These are phyloP conservation scores for Eudyptes chrysolophus DNA, from an alignment of 2,113 vertebrate genomes.

Conservation along the genomic window DNA sequence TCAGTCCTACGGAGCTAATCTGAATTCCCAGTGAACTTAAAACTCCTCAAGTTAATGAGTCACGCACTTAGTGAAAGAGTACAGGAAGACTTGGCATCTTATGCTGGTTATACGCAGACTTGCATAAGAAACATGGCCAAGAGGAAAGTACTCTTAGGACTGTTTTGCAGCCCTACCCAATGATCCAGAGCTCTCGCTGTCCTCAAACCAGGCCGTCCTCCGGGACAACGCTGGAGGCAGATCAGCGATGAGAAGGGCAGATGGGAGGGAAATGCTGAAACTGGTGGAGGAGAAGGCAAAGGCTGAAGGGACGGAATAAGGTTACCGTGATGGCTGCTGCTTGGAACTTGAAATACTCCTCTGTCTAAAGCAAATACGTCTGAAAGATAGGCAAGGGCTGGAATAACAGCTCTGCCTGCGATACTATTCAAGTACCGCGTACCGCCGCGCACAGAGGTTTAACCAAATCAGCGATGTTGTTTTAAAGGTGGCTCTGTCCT, in stretches of 20 bases:
- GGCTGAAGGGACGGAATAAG: background rate
- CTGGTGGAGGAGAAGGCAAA: background rate
- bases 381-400: background rate
- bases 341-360: background rate
- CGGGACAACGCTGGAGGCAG: background rate
- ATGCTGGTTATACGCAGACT: background rate
- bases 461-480: accelerated
- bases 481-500: background rate
- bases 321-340: background rate
- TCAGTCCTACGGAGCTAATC: background rate
- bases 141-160: background rate
- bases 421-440: accelerated
- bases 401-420: background rate
- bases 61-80: background rate
- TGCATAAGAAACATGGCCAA: background rate
- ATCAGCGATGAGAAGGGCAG: background rate
- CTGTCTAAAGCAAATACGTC: background rate
- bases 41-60: conserved; percentile 22
- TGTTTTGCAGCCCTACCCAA: background rate
- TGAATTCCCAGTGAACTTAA: background rate
- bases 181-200: background rate
- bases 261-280: background rate
- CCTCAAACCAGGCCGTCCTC: background rate
- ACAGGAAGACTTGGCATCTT: background rate
- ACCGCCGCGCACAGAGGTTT: background rate